A percentile compares a stretch with the other conserved stretches of the same genome.
Conservation (phyloP, 2,797 vertebrate species). For the Antennarius maculatus region DNA sequence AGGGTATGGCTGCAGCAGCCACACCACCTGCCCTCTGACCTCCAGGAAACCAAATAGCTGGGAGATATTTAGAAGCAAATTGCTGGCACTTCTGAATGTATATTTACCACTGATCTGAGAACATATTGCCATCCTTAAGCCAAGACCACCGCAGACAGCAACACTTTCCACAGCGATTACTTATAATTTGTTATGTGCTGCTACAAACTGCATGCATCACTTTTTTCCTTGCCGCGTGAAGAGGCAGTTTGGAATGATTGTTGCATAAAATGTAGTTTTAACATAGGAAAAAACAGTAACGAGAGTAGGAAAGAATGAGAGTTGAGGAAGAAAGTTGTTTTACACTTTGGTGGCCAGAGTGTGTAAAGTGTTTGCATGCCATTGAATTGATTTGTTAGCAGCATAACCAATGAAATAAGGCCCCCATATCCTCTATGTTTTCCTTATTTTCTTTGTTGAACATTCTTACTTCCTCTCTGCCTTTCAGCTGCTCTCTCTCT, state of each 20-base stretch:
- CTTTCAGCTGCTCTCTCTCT: constrained; percentile 39
- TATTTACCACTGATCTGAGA: constrained; percentile 45
- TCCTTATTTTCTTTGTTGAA: constrained; percentile 63
- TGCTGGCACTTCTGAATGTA: constrained; percentile 54
- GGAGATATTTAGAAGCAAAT: constrained; percentile 64
- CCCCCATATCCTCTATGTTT: constrained; percentile 69
- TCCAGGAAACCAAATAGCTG: constrained; percentile 61
- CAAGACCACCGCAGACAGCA: constrained; percentile 21
- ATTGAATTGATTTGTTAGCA: constrained; percentile 75
- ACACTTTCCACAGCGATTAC: constrained; percentile 31
- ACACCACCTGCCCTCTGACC: constrained; percentile 66
- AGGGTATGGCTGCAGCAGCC: constrained; percentile 47
- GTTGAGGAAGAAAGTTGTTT: constrained; percentile 33
- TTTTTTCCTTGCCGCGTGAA: constrained; percentile 32
- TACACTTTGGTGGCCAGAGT: constrained; percentile 33
- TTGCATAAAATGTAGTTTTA: constrained; percentile 46
- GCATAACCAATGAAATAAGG: constrained; percentile 61
- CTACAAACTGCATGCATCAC: constrained; percentile 15
- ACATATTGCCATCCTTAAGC: constrained; percentile 31
- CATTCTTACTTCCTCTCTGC: constrained; percentile 42
- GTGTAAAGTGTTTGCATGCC: constrained; percentile 58
- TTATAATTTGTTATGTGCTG: constrained; percentile 24
- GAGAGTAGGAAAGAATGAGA: constrained; percentile 7
- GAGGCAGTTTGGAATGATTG: constrained; percentile 39
- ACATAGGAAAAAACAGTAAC: constrained; percentile 44